A percentile compares a stretch with the other conserved stretches of the same genome.
Conservation (phyloP, 1,140 invertebrate species). For the Hylaeus volcanicus region DNA sequence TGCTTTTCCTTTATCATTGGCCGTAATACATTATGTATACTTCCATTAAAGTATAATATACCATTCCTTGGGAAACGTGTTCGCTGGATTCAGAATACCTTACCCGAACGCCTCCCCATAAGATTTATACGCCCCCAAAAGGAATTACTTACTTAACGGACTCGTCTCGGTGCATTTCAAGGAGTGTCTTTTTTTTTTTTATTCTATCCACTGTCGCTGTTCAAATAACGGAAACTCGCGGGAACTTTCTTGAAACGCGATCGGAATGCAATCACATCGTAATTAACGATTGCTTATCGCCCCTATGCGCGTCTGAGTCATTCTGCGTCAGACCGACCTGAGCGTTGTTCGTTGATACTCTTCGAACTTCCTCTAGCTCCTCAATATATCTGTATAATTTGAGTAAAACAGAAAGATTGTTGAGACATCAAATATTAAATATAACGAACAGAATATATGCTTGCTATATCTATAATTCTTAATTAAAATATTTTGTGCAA, state of each 20-base stretch:
- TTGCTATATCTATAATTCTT: too few relatives aligned
- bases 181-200: neutral
- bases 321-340: too few relatives aligned
- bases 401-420: too few relatives aligned
- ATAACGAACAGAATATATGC: too few relatives aligned
- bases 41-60: slow-evolving; percentile 51
- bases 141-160: slow-evolving; percentile 43
- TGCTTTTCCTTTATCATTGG: slow-evolving; percentile 53
- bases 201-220: neutral
- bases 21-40: slow-evolving; percentile 57
- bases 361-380: too few relatives aligned
- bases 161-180: slow-evolving; percentile 23
- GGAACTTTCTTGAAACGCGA: slow-evolving; percentile 1
- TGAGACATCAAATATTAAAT: too few relatives aligned
- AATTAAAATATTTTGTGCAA: too few relatives aligned
- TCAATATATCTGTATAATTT: too few relatives aligned
- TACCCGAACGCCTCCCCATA: slow-evolving; percentile 18
- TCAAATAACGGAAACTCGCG: slow-evolving; percentile 12
- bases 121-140: slow-evolving; percentile 44
- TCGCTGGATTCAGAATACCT: slow-evolving; percentile 31
- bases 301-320: neutral
- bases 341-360: too few relatives aligned
- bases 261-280: slow-evolving; percentile 15
- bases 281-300: slow-evolving; percentile 34
- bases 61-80: slow-evolving; percentile 27